These are phyloP conservation scores for Stigmatopora nigra DNA, from an alignment of 2,113 vertebrate species.

Conservation along the genomic window DNA sequence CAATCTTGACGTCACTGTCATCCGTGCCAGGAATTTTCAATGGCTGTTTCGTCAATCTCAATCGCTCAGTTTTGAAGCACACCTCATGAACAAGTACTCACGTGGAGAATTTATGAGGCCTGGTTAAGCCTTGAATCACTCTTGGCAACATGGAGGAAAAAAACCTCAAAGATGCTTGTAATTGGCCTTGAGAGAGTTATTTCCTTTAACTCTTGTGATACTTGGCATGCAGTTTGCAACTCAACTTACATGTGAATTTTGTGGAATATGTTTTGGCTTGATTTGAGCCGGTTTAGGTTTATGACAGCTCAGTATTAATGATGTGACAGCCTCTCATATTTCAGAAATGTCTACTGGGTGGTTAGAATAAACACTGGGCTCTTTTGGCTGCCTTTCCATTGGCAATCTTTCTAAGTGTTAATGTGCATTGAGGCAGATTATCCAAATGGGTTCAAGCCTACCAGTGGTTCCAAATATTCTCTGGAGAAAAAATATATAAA, in stretches of 20 bases:
- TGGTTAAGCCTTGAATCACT: slow-evolving; percentile 41
- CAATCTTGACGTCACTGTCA: slow-evolving; percentile 17
- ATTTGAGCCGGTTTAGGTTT: slow-evolving; percentile 19
- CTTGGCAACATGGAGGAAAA: slow-evolving; percentile 14
- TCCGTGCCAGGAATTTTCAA: slow-evolving; percentile 29
- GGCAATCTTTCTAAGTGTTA: neutral
- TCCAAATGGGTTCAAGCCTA: neutral
- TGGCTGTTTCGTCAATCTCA: slow-evolving; percentile 31
- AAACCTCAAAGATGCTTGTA: slow-evolving; percentile 20
- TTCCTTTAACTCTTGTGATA: slow-evolving; percentile 24
- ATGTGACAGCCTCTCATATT: neutral
- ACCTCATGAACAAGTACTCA: slow-evolving; percentile 23
- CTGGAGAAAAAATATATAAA: neutral
- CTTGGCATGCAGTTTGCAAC: slow-evolving; percentile 24
- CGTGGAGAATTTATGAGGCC: slow-evolving; percentile 44
- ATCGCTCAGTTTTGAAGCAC: slow-evolving; percentile 23
- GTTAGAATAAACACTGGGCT: neutral
- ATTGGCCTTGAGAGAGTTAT: slow-evolving; percentile 14
- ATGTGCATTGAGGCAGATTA: neutral
- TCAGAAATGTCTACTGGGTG: neutral
- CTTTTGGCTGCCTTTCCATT: neutral
- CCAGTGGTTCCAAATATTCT: neutral
- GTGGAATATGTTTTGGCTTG: neutral
- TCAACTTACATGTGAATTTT: slow-evolving; percentile 5
- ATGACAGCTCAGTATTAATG: slow-evolving; percentile 26